These are phyloP conservation scores for Diachrysia chrysitis DNA, from an alignment of 2,888 invertebrate genomes.

Conservation along the genomic window DNA sequence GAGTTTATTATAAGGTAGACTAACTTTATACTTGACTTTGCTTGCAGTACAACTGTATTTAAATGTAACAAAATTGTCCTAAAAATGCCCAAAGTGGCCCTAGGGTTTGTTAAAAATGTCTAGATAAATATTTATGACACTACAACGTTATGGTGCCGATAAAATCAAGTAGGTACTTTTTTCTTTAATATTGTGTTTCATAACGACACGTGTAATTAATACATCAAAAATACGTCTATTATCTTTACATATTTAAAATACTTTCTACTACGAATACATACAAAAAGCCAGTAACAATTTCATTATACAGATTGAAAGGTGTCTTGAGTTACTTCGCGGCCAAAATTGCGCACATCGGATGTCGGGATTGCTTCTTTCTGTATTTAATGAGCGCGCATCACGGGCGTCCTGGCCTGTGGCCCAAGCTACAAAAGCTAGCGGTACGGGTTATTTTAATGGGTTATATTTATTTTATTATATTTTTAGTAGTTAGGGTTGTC, in stretches of 20 bases:
- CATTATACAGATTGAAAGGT: conserved; percentile 49
- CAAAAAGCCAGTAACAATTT: conserved; percentile 8
- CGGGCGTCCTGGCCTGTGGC: conserved; percentile 63
- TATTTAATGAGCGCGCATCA: conserved; percentile 81
- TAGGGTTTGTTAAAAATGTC: no score
- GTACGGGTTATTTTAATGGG: neutral
- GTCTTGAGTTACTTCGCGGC: conserved; percentile 70
- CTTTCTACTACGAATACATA: neutral
- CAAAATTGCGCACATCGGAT: conserved; percentile 78
- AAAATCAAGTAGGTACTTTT: no score
- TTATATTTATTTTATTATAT: neutral
- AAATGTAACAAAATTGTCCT: no score
- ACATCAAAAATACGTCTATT: no score
- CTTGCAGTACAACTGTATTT: no score
- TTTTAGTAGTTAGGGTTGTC: no score
- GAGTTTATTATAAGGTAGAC: conserved; percentile 57
- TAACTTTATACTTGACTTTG: neutral
- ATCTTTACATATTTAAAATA: neutral
- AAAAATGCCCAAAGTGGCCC: no score
- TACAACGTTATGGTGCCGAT: no score
- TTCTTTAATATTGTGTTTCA: no score
- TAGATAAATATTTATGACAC: no score
- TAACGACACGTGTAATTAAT: no score
- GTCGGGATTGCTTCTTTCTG: conserved; percentile 78
- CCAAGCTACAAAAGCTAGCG: conserved; percentile 43